These are phyloP conservation scores for Cardiocondyla obscurior DNA, from an alignment of 1,140 invertebrate genomes.

Conservation along the genomic window DNA sequence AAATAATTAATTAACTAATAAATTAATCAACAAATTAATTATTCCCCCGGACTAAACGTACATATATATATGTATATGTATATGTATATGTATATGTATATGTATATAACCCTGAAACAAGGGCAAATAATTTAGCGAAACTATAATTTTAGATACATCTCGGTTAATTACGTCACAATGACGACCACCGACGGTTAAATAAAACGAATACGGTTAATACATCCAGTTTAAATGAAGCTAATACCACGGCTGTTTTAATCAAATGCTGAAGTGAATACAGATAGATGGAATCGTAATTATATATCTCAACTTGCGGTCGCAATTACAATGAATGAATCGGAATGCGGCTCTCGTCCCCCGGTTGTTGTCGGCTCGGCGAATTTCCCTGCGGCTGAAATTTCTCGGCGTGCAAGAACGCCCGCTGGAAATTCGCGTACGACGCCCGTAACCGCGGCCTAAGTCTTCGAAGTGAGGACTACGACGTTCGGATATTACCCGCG, in stretches of 20 bases:
- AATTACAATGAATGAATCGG: conserved; percentile 29
- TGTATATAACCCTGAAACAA: too few species aligned
- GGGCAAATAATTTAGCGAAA: background rate
- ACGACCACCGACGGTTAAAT: background rate
- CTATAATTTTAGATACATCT: background rate
- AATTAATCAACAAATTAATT: background rate
- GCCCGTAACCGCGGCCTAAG: conserved; percentile 15
- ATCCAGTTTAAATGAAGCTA: background rate
- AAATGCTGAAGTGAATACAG: conserved; percentile 4
- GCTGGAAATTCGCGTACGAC: conserved; percentile 10
- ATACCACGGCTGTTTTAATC: conserved; percentile 19
- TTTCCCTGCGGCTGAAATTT: conserved; percentile 23
- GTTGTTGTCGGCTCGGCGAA: background rate
- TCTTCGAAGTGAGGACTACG: conserved; percentile 25
- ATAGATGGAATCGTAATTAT: conserved; percentile 4
- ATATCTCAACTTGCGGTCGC: background rate
- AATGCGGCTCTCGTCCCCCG: background rate
- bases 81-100: too few species aligned
- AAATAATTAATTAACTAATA: background rate
- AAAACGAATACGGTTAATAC: background rate
- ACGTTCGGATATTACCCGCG: conserved; percentile 28
- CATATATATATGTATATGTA: too few species aligned
- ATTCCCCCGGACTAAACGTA: background rate
- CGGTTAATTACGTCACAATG: background rate
- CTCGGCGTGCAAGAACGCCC: conserved; percentile 17